Evolutionary conservation across 2,113 vertebrate species (phyloP).

Genomic region (Lota lota): DNA sequence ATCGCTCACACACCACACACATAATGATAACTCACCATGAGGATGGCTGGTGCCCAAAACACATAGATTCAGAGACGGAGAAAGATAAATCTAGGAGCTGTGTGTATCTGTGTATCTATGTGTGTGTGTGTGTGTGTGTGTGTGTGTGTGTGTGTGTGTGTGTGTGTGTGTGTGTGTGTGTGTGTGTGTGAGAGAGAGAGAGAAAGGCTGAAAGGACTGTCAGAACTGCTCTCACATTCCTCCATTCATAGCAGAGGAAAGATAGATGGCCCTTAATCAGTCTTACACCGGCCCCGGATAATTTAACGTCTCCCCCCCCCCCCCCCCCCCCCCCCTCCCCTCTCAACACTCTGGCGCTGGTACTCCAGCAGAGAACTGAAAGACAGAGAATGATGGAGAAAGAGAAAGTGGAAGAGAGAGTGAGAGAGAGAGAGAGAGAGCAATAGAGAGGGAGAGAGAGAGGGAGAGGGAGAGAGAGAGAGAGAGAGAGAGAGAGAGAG

Average conservation of each 20-base stretch:
- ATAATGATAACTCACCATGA: slow-evolving; percentile 26
- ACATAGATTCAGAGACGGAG: slow-evolving; percentile 10
- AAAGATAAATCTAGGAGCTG: slow-evolving; percentile 43
- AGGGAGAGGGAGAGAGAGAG: slow-evolving; percentile 13
- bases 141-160: too few relatives aligned
- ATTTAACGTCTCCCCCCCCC: background rate
- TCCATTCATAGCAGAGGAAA: slow-evolving; percentile 34
- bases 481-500: background rate
- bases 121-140: too few relatives aligned
- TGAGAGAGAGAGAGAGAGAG: background rate
- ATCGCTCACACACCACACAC: slow-evolving; percentile 27
- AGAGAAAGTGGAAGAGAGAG: slow-evolving; percentile 1
- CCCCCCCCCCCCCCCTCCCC: background rate
- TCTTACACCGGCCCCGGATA: slow-evolving; percentile 26
- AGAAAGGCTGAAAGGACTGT: slow-evolving; percentile 37
- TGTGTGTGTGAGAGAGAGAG: background rate
- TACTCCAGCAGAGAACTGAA: slow-evolving; percentile 8
- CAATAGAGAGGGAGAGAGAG: background rate
- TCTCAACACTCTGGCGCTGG: background rate
- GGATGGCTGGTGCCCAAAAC: slow-evolving; percentile 14
- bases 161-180: too few relatives aligned
- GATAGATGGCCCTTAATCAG: slow-evolving; percentile 49
- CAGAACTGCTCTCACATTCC: slow-evolving; percentile 36
- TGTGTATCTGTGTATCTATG: slow-evolving; percentile 1
- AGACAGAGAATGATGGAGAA: slow-evolving; percentile 13